These are phyloP conservation scores for Steatocranus sp. DNA, from an alignment of 2,797 vertebrate genomes.

Conservation along the genomic window DNA sequence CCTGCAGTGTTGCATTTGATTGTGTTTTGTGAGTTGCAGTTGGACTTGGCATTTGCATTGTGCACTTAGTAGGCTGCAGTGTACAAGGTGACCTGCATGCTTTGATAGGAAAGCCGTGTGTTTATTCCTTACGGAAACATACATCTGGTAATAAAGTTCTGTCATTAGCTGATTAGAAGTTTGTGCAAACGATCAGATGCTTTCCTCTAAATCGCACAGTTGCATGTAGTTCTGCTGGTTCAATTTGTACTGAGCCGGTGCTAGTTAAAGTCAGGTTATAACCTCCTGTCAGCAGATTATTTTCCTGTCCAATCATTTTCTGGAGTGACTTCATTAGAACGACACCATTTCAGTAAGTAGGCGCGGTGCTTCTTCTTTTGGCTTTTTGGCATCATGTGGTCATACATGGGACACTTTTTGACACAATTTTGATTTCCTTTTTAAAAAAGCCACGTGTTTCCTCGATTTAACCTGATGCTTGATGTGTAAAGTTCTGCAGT, in stretches of 20 bases:
- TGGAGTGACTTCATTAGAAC: constrained; percentile 6
- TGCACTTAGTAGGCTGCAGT: background rate
- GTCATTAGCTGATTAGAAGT: constrained; percentile 6
- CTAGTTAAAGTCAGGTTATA: background rate
- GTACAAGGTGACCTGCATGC: background rate
- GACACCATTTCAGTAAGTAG: constrained; percentile 17
- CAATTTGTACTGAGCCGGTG: background rate
- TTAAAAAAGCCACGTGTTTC: background rate
- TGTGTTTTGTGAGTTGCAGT: constrained; percentile 24
- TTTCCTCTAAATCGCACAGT: background rate
- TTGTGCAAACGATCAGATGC: background rate
- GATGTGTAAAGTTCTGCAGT: background rate
- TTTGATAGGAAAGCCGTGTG: background rate
- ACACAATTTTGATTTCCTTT: background rate
- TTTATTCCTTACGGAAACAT: background rate
- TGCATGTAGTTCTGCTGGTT: background rate
- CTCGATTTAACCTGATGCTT: background rate
- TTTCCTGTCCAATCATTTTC: constrained; percentile 54
- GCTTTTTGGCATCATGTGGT: background rate
- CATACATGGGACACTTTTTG: background rate
- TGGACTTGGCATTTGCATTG: constrained; percentile 20
- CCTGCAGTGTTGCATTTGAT: constrained; percentile 7
- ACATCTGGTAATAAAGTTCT: constrained; percentile 6
- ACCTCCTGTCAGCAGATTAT: constrained; percentile 19
- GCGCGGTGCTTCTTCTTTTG: background rate